Evolutionary conservation across 2,888 invertebrate genomes (phyloP).

Genomic region (Cryptocephalus primarius): DNA sequence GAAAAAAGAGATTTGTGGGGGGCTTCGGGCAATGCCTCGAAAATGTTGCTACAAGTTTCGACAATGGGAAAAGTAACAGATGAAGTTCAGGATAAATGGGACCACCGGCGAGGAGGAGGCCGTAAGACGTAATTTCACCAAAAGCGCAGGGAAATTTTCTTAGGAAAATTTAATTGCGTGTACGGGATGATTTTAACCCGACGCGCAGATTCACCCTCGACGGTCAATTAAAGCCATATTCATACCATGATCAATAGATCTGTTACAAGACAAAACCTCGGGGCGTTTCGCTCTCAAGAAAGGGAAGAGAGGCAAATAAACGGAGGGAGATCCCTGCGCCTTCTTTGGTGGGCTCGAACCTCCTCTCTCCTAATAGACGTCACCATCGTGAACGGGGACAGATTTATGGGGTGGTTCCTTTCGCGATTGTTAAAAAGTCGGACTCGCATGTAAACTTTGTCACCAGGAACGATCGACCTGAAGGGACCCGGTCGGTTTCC

Average conservation of each 20-base stretch:
- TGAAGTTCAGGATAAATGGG: too few relatives aligned
- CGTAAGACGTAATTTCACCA: too few relatives aligned
- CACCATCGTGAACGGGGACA: conserved; percentile 19
- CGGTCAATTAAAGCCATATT: conserved; percentile 32
- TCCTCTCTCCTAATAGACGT: conserved; percentile 22
- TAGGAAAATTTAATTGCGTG: too few relatives aligned
- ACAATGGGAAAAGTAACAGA: too few relatives aligned
- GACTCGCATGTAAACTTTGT: conserved; percentile 21
- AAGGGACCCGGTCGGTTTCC: not conserved
- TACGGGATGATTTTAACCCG: too few relatives aligned
- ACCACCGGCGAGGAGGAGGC: too few relatives aligned
- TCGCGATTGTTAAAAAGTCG: conserved; percentile 21
- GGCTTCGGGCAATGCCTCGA: too few relatives aligned
- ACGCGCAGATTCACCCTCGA: conserved; percentile 19
- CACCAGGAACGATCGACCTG: conserved; percentile 10
- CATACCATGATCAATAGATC: conserved; percentile 29
- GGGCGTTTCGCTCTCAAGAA: conserved; percentile 15
- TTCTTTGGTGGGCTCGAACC: conserved; percentile 19
- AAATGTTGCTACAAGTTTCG: too few relatives aligned
- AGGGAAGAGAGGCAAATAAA: conserved; percentile 4
- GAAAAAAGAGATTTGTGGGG: too few relatives aligned
- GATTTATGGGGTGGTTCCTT: conserved; percentile 8
- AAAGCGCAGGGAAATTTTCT: too few relatives aligned
- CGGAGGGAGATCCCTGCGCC: conserved; percentile 1
- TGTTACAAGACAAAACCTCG: conserved; percentile 19